Percentiles rank a stretch among this genome's conserved stretches.
Conservation (phyloP, 2,797 vertebrate genomes). For the Tympanoctomys barrerae region DNA sequence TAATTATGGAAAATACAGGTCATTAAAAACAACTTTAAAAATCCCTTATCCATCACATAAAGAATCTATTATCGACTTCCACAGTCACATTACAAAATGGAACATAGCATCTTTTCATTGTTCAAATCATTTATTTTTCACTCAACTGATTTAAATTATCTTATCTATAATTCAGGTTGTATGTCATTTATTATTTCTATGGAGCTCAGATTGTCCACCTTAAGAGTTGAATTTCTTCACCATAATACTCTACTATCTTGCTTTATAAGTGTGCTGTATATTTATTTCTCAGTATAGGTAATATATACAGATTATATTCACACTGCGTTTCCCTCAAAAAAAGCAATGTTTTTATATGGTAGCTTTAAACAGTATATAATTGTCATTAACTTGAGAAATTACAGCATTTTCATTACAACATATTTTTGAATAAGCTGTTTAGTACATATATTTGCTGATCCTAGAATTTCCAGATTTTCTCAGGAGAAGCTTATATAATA, state of each 20-base stretch:
- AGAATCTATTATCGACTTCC: conserved; percentile 21
- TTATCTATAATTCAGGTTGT: background rate
- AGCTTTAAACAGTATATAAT: background rate
- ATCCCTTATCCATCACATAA: background rate
- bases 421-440: background rate
- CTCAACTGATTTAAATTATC: conserved; percentile 45
- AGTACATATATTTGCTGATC: background rate
- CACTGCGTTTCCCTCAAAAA: background rate
- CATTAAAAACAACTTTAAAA: conserved; percentile 18
- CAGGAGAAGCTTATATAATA: background rate
- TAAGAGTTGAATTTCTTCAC: background rate
- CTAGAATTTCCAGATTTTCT: background rate
- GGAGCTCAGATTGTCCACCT: background rate
- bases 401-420: background rate
- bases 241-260: background rate
- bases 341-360: background rate
- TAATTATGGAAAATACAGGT: conserved; percentile 1
- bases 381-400: background rate
- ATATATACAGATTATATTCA: background rate
- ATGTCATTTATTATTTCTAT: background rate
- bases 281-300: background rate
- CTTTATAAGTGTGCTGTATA: background rate
- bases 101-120: background rate
- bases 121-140: conserved; percentile 30
- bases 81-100: conserved; percentile 52